Percentiles rank a stretch among this genome's conserved stretches.
phyloP scores from a whole-genome alignment of 2,888 invertebrate species.

The Gymnocheta viridis region DNA sequence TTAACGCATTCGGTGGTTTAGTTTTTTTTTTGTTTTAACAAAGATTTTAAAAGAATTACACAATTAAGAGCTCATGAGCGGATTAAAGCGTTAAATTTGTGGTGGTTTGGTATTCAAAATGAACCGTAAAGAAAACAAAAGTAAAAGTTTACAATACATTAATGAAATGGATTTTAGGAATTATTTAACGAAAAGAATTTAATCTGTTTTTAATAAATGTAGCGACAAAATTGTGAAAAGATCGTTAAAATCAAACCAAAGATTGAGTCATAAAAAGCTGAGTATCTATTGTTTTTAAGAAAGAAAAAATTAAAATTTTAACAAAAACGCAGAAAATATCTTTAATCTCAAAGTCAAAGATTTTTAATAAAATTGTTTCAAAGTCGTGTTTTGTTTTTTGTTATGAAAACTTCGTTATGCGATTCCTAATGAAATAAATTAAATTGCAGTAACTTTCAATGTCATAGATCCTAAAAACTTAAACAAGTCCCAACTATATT shows the following conservation, averaged over 20 bases:
- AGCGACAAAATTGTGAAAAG: background rate
- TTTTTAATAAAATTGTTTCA: background rate
- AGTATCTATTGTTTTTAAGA: background rate
- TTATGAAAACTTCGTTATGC: too few species aligned
- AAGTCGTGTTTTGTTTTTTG: too few species aligned
- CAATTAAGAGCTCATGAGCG: background rate
- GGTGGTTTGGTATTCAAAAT: background rate
- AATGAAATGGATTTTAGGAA: conserved; percentile 8
- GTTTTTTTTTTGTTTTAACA: conserved; percentile 8
- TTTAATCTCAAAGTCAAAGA: background rate
- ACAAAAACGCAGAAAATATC: background rate
- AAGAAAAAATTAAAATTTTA: background rate
- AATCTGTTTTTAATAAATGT: background rate
- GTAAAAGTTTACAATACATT: background rate
- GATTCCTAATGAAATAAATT: too few species aligned
- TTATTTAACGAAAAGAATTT: background rate
- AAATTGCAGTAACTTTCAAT: too few species aligned
- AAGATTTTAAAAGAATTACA: conserved; percentile 3
- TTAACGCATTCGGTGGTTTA: conserved; percentile 8
- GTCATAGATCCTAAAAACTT: too few species aligned
- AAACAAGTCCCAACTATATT: too few species aligned
- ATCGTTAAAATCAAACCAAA: background rate
- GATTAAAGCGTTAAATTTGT: background rate
- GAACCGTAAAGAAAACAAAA: background rate
- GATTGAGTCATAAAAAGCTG: background rate